Conservation (phyloP, 2,888 invertebrate species). For the Platerodrilus igneus region DNA sequence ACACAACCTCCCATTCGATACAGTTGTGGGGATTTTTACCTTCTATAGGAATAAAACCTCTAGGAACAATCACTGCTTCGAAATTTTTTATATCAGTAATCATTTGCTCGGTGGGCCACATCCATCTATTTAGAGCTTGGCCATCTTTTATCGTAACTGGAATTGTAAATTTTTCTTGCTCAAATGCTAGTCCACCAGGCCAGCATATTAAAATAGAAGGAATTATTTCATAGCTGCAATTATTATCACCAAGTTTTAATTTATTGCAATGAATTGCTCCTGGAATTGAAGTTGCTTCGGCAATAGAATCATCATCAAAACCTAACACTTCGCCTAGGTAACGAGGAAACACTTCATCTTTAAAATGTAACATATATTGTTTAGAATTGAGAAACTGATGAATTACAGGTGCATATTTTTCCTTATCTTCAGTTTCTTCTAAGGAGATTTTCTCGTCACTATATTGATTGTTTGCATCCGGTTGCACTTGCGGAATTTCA, state of each 20-base stretch:
- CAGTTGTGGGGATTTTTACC: slow-evolving; percentile 50
- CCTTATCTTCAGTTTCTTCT: no score
- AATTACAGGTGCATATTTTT: slow-evolving; percentile 23
- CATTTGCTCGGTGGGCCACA: slow-evolving; percentile 68
- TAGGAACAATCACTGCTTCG: slow-evolving; percentile 67
- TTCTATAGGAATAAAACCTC: slow-evolving; percentile 62
- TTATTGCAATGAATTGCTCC: slow-evolving; percentile 59
- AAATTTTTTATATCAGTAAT: slow-evolving; percentile 57
- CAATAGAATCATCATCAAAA: slow-evolving; percentile 53
- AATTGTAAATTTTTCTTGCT: slow-evolving; percentile 50
- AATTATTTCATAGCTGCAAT: slow-evolving; percentile 60
- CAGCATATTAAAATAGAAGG: slow-evolving; percentile 68
- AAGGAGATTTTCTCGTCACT: no score
- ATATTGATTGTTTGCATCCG: slow-evolving; percentile 47
- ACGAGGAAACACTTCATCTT: slow-evolving; percentile 56
- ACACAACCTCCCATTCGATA: slow-evolving; percentile 74
- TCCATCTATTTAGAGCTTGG: no score
- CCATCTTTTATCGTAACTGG: slow-evolving; percentile 51
- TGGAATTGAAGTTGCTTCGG: slow-evolving; percentile 57
- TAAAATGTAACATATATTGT: slow-evolving; percentile 66
- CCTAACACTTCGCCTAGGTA: slow-evolving; percentile 57
- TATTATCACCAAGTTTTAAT: slow-evolving; percentile 29
- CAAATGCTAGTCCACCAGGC: slow-evolving; percentile 66
- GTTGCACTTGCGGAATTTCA: slow-evolving; percentile 43
- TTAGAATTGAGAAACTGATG: slow-evolving; percentile 59